Conservation (phyloP, 1,140 invertebrate genomes). For the Drosophila bocki region DNA sequence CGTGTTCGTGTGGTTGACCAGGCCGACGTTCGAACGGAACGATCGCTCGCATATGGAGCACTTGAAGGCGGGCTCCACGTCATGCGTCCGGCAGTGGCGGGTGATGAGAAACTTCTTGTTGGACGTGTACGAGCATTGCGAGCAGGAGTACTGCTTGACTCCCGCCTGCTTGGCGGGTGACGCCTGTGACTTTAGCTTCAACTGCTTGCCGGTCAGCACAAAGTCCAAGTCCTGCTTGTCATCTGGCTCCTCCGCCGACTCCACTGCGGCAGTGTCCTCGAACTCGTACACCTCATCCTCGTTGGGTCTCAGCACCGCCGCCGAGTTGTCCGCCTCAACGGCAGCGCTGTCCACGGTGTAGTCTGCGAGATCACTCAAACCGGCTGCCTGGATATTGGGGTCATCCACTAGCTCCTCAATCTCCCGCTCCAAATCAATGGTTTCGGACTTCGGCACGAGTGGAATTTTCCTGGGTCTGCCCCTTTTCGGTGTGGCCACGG, state of each 20-base stretch:
- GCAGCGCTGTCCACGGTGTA: conserved; percentile 20
- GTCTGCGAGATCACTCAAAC: conserved; percentile 6
- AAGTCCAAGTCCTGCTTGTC: conserved; percentile 84
- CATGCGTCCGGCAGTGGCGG: conserved; percentile 98
- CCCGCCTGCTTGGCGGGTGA: conserved; percentile 49
- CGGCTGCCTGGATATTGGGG: conserved; percentile 2
- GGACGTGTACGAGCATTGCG: conserved; percentile 96
- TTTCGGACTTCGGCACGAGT: not conserved
- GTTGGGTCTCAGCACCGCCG: not conserved
- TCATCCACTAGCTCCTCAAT: conserved; percentile 49
- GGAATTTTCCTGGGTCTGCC: conserved; percentile 1
- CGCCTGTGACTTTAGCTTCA: conserved; percentile 45
- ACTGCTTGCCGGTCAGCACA: conserved; percentile 39
- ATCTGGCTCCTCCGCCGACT: conserved; percentile 57
- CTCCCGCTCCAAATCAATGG: conserved; percentile 26
- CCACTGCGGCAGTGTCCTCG: conserved; percentile 85
- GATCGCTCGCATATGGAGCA: conserved; percentile 96
- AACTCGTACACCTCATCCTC: conserved; percentile 71
- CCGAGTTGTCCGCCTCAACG: conserved; percentile 19
- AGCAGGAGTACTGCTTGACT: conserved; percentile 92
- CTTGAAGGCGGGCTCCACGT: conserved; percentile 97
- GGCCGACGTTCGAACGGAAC: conserved; percentile 96
- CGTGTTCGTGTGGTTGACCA: conserved; percentile 98
- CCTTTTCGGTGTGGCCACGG: not conserved
- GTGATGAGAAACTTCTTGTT: conserved; percentile 95